Conservation (phyloP, 1,140 invertebrate genomes). For the Adoxophyes honmai region DNA sequence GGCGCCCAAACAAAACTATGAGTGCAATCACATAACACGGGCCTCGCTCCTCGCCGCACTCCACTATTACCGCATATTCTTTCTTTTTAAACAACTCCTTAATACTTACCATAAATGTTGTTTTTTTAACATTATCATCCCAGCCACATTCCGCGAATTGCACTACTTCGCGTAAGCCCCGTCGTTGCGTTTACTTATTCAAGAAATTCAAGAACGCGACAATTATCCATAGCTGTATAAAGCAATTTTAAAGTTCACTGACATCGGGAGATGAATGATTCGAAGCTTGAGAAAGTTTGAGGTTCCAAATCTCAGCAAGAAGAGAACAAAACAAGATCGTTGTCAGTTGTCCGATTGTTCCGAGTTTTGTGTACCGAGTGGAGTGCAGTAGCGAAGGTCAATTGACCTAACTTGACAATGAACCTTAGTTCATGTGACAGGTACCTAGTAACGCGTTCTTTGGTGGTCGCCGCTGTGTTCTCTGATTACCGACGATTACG, state of each 20-base stretch:
- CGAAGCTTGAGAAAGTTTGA: constrained; percentile 9
- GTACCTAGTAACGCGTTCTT: constrained; percentile 17
- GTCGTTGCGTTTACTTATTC: constrained; percentile 4
- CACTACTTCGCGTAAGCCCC: background rate
- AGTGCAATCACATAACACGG: background rate
- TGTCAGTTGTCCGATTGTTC: background rate
- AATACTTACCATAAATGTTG: too few species aligned
- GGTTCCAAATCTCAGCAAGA: constrained; percentile 10
- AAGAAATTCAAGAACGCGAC: constrained; percentile 6
- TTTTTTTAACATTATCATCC: too few species aligned
- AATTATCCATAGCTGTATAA: constrained; percentile 2
- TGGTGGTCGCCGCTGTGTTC: constrained; percentile 35
- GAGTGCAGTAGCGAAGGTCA: background rate
- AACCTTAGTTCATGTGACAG: too few species aligned
- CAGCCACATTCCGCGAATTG: background rate
- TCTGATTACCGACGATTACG: constrained; percentile 39
- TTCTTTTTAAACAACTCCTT: background rate
- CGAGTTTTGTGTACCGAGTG: background rate
- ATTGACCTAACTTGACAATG: too few species aligned
- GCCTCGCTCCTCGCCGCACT: too few species aligned
- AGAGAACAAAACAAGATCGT: constrained; percentile 1
- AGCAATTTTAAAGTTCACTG: constrained; percentile 9
- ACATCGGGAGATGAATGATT: background rate
- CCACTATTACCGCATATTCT: background rate
- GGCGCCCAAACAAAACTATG: constrained; percentile 43